Evolutionary conservation across 1,140 invertebrate genomes (phyloP).

Genomic region (Ruditapes philippinarum): DNA sequence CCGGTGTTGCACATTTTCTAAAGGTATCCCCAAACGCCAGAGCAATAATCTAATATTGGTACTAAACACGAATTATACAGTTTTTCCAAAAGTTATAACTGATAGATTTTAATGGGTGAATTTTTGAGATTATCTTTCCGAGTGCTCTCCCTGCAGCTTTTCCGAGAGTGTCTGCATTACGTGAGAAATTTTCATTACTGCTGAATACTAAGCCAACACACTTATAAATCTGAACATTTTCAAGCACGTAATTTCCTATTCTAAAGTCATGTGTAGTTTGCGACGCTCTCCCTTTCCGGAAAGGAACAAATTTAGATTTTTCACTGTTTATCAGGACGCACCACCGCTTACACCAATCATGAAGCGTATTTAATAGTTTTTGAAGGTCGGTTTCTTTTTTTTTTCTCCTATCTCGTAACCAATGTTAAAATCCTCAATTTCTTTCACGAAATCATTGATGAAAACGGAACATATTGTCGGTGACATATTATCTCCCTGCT

Average conservation of each 20-base stretch:
- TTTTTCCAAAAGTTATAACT: background rate
- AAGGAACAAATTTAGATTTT: background rate
- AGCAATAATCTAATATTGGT: conserved; percentile 11
- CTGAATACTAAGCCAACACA: background rate
- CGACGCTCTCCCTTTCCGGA: background rate
- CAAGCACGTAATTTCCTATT: background rate
- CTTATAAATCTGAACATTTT: background rate
- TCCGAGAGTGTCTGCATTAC: background rate
- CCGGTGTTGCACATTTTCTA: background rate
- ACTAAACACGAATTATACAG: background rate
- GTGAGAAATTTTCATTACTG: background rate
- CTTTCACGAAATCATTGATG: no score
- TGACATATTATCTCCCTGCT: no score
- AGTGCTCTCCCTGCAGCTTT: background rate
- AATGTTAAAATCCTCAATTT: no score
- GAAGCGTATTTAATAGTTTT: background rate
- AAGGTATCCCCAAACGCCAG: background rate
- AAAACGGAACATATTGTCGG: no score
- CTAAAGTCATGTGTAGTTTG: background rate
- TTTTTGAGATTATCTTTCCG: background rate
- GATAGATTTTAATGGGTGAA: background rate
- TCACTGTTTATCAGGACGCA: background rate
- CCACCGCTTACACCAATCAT: background rate
- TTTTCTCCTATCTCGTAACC: no score
- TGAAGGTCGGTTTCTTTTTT: background rate